A percentile compares a stretch with the other conserved stretches of the same genome.
These are phyloP conservation scores for Sebastes umbrosus DNA, from an alignment of 2,797 vertebrate species.

Conservation along the genomic window DNA sequence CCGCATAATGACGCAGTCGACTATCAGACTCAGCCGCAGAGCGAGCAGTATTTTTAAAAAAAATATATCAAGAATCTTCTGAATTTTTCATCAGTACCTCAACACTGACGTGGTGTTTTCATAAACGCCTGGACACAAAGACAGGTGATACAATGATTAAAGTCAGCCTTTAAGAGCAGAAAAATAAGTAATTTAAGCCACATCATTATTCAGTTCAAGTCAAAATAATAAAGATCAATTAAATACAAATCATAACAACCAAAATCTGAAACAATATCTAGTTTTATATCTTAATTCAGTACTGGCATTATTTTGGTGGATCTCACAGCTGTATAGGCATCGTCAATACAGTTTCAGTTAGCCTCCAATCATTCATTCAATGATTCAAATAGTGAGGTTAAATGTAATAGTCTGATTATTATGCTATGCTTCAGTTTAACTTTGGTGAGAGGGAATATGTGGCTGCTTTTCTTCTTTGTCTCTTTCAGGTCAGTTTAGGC, in stretches of 20 bases:
- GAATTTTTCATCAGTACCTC: background rate
- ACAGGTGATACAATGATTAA: background rate
- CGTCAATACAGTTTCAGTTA: background rate
- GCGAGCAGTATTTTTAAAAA: background rate
- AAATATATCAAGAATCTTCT: background rate
- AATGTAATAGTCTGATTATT: background rate
- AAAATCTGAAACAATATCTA: background rate
- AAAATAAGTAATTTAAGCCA: background rate
- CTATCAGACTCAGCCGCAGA: background rate
- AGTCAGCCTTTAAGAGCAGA: background rate
- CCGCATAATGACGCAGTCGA: background rate
- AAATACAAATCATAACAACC: background rate
- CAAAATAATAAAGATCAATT: background rate
- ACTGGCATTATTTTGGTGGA: background rate
- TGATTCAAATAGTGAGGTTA: background rate
- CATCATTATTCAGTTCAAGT: background rate
- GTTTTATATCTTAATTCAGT: background rate
- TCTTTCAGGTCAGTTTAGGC: conserved; percentile 1
- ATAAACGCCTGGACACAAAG: background rate
- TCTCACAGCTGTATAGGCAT: background rate
- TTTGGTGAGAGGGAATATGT: background rate
- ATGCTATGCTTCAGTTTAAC: background rate
- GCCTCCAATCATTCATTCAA: background rate
- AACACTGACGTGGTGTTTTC: background rate
- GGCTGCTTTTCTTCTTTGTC: conserved; percentile 4